phyloP scores from a whole-genome alignment of 1,140 invertebrate genomes.

The Drosophila aff. region DNA sequence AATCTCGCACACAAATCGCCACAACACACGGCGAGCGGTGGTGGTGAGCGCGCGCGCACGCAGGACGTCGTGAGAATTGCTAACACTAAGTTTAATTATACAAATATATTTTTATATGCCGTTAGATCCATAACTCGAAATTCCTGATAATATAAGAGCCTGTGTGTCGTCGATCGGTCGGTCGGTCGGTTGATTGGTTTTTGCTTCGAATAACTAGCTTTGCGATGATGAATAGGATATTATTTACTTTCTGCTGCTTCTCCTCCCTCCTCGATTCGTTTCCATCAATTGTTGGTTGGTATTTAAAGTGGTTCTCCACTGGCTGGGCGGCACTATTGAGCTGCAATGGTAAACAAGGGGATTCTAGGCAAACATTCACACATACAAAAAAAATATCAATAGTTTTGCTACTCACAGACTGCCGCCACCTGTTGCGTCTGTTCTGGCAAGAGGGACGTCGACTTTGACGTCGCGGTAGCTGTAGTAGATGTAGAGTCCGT shows the following conservation, averaged over 20 bases:
- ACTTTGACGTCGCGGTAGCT: conserved; percentile 63
- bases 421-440: conserved; percentile 75
- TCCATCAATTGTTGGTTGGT: conserved; percentile 29
- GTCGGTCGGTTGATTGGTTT: conserved; percentile 59
- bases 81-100: conserved; percentile 83
- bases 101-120: conserved; percentile 69
- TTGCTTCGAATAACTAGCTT: conserved; percentile 50
- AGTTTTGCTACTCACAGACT: conserved; percentile 61
- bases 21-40: not conserved
- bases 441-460: conserved; percentile 66
- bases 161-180: conserved; percentile 73
- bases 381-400: not conserved
- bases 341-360: conserved; percentile 25
- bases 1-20: conserved; percentile 17
- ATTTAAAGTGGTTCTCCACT: conserved; percentile 66
- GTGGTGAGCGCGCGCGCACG: conserved; percentile 47
- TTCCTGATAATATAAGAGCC: conserved; percentile 76
- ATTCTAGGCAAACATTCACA: not conserved
- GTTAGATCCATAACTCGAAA: conserved; percentile 75
- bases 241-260: conserved; percentile 42
- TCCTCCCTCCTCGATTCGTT: conserved; percentile 28
- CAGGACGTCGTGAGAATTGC: conserved; percentile 76
- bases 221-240: conserved; percentile 74
- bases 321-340: conserved; percentile 73
- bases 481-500: conserved; percentile 47